Base-by-base conservation (phyloP, 2,113 vertebrate genomes). In the Tautogolabrus adspersus region DNA sequence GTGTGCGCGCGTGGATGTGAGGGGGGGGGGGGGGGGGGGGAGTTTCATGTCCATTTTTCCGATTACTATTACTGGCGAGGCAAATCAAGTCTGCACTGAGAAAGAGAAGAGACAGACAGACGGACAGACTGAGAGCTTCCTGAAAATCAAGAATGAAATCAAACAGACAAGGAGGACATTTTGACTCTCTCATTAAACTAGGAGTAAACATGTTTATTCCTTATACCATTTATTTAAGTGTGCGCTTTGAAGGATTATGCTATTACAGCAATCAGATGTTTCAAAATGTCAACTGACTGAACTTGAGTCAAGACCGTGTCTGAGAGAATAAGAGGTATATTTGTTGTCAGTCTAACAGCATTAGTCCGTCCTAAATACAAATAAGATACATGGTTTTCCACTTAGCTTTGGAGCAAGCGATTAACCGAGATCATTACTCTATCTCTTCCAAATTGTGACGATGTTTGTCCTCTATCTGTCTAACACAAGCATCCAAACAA, bases 41-140 rank as follows among this genome's bases (percentile, higher is more conserved):
- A 42, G 16, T 40, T 65, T 77, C 56, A 52, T 64, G 73, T 79
- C 37, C 15, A n/a, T 79, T 86, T 87, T 49, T 49, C 75, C 65
- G 80, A 72, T 92, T 91, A 71, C 82, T 71, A 26, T 68, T 66
- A 85, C 59, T 13, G 77, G 66, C 21, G 3, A 56, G n/a, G 11
- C 38, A 12, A 51, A 65, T 63, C 71, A 83, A 85, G 79, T 75
- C 57, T 37, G 71, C 46, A 71, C 49, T 55, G n/a, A 49, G 52
- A 37, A 3, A 34, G 47, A 77, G 71, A 46, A 13, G 66, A 67
- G 18, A 3, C 22, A 55, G 62, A 56, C 42, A n/a, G 46, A 37
- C 42, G 26, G 46, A 49, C 47, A 73, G 67, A 65, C 9, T 42
- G 40, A 42, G 4, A 42, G 84, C 72, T 57, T 54, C 37, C 22